Conservation (phyloP, 2,888 invertebrate genomes). For the Apodemia mormo region DNA sequence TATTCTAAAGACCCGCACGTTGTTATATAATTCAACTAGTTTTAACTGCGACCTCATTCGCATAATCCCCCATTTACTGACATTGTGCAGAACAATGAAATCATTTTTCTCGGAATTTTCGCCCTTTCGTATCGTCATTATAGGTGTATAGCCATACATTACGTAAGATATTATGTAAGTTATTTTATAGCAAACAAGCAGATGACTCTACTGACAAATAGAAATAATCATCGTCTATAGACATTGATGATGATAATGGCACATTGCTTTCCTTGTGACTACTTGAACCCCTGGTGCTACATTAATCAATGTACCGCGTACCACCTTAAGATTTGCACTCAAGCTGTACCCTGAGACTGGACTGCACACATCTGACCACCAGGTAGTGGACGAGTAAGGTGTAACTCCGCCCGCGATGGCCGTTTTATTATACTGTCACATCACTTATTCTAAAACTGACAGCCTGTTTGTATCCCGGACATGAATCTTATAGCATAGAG, state of each 20-base stretch:
- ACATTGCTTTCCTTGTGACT: constrained; percentile 15
- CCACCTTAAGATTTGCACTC: background rate
- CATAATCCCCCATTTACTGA: constrained; percentile 16
- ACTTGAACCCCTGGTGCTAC: background rate
- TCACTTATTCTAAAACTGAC: too few species aligned
- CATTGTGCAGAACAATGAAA: constrained; percentile 23
- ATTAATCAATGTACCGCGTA: background rate
- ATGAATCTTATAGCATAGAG: too few species aligned
- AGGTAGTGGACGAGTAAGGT: constrained; percentile 26
- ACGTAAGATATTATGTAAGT: too few species aligned
- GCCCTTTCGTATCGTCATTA: constrained; percentile 13
- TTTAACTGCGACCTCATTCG: constrained; percentile 24
- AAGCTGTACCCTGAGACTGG: constrained; percentile 24
- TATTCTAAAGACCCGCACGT: constrained; percentile 25
- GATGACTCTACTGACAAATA: too few species aligned
- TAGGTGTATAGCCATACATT: background rate
- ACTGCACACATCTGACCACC: constrained; percentile 27
- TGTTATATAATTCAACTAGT: constrained; percentile 25
- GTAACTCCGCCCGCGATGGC: constrained; percentile 32
- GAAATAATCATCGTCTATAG: too few species aligned
- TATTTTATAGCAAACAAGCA: too few species aligned
- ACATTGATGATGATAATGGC: too few species aligned
- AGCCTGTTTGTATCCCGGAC: too few species aligned
- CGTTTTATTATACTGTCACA: constrained; percentile 25
- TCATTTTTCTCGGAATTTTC: constrained; percentile 20